Base-by-base conservation (phyloP, 2,888 invertebrate species). In the Aphelenchoides bicaudatus region DNA sequence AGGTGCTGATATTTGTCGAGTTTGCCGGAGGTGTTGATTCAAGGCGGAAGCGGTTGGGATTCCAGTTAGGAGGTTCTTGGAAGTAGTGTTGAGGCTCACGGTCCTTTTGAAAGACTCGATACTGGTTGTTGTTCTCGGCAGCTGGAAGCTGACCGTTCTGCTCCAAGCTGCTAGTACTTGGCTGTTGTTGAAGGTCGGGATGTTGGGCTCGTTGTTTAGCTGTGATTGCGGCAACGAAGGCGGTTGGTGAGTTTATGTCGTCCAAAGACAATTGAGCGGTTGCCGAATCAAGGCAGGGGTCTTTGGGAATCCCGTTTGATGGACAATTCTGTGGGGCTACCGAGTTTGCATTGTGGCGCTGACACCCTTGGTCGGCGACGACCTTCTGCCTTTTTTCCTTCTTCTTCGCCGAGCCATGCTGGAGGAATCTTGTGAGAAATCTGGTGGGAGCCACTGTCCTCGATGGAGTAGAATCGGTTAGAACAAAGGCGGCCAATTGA, bases 161-260 rank as follows among this genome's bases (percentile, higher is more conserved):
- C 34, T 34, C 34, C 10, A 10, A 10, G 10, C 21, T 8, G 43
- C 21, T 8, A 10, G 16, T 25, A n/a, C 10, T 6, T 6, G 23
- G 16, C 23, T 43, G 43, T 25, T 19, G 43, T 10, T 10, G 34
- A 19, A 25, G 43, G 6, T 19, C 10, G 10, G 25, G n/a, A n/a
- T 25, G 43, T n/a, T n/a, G n/a, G n/a, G n/a, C n/a, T 19, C 43
- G 21, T 6, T 21, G 43, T 21, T 8, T 6, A 21, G 43, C 43
- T 6, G 43, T 43, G 8, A 43, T 10, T 10, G 43, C 43, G 8
- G 43, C 43, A 6, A 43, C 43, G 43, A 43, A 43, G 23, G 43
- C 43, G 43, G 43, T 43, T n/a, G 43, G 43, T n/a, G 43, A 43
- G 25, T 43, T 25, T n/a, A n/a, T n/a, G n/a, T n/a, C n/a, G n/a